A percentile compares a stretch with the other conserved stretches of the same genome.
Conservation (phyloP, 2,888 invertebrate species). For the Troides aeacus region DNA sequence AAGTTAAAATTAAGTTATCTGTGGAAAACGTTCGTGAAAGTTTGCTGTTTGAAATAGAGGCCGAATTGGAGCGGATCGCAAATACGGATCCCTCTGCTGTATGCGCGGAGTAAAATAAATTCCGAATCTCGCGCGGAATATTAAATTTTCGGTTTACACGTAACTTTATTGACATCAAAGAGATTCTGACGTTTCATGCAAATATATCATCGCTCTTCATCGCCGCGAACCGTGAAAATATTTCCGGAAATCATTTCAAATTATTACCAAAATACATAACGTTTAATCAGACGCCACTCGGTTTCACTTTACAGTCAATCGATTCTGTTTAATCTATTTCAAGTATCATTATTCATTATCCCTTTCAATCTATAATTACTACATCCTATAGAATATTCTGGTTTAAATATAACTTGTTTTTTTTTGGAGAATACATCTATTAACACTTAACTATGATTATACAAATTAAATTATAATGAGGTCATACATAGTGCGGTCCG, state of each 20-base stretch:
- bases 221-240: neutral
- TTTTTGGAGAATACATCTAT: no score
- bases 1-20: neutral
- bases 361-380: neutral
- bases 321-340: neutral
- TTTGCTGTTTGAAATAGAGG: slow-evolving; percentile 1
- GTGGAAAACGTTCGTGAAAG: neutral
- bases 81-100: neutral
- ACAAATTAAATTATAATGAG: no score
- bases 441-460: no score
- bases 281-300: neutral
- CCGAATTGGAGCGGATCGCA: neutral
- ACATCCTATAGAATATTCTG: neutral
- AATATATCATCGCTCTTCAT: slow-evolving; percentile 1
- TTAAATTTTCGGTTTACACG: neutral
- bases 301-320: neutral
- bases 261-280: neutral
- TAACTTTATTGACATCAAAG: slow-evolving; percentile 4
- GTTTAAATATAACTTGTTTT: no score
- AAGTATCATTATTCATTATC: neutral
- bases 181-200: neutral
- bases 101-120: neutral
- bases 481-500: no score
- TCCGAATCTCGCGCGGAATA: neutral
- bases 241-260: neutral